Percentiles rank a stretch among this genome's conserved stretches.
Evolutionary conservation across 1,140 invertebrate species (phyloP).

Genomic region (Agraylea sexmaculata): DNA sequence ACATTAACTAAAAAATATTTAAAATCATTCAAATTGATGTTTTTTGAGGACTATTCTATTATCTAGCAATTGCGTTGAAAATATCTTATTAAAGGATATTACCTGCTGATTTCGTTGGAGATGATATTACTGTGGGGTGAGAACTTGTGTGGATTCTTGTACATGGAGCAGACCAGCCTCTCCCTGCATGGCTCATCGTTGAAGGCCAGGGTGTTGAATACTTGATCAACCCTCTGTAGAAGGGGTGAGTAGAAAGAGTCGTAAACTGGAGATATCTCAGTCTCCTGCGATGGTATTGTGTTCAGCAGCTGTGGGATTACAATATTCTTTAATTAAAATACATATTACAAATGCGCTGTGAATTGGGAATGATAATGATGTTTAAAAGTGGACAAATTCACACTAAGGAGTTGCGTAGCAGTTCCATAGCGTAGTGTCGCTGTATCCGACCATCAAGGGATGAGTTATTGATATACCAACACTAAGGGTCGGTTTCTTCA

Average conservation of each 20-base stretch:
- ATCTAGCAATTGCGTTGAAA: too few relatives aligned
- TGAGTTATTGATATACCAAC: too few relatives aligned
- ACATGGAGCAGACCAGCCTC: conserved; percentile 67
- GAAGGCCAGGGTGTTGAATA: conserved; percentile 54
- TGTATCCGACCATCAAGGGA: conserved; percentile 1
- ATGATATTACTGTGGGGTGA: conserved; percentile 74
- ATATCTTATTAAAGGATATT: too few relatives aligned
- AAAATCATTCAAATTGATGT: too few relatives aligned
- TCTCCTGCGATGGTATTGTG: background rate
- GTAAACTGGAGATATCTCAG: conserved; percentile 15
- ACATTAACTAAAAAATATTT: background rate
- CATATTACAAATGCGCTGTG: background rate
- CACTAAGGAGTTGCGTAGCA: background rate
- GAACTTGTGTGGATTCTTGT: conserved; percentile 62
- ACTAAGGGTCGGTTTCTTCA: too few relatives aligned
- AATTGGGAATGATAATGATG: background rate
- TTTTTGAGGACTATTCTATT: too few relatives aligned
- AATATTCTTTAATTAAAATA: conserved; percentile 1
- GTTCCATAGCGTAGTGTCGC: background rate
- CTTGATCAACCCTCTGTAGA: conserved; percentile 58
- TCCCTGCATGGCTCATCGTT: conserved; percentile 60
- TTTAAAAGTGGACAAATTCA: too few relatives aligned
- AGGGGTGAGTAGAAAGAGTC: conserved; percentile 73
- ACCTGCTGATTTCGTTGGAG: conserved; percentile 76
- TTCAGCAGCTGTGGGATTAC: background rate